Percentiles rank a stretch among this genome's conserved stretches.
Evolutionary conservation across 1,140 invertebrate species (phyloP).

Genomic region (Sitophilus oryzae): DNA sequence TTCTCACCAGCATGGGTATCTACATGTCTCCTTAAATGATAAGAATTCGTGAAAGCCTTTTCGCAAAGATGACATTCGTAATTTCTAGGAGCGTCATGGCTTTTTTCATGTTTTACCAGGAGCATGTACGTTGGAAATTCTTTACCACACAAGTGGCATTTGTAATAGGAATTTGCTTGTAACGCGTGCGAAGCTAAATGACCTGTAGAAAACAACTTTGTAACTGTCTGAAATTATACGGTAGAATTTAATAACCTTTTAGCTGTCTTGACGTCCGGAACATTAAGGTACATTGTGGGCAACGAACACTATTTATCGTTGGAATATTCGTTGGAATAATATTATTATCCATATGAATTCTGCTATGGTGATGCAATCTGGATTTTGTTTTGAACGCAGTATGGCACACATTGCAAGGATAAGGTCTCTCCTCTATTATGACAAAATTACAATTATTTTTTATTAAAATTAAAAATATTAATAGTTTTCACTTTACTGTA

Average conservation of each 20-base stretch:
- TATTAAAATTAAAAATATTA: background rate
- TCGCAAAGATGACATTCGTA: conserved; percentile 72
- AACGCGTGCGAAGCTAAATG: conserved; percentile 31
- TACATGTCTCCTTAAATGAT: conserved; percentile 34
- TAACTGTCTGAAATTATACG: background rate
- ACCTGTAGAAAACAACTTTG: conserved; percentile 2
- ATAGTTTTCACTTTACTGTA: too few species aligned
- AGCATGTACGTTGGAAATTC: conserved; percentile 29
- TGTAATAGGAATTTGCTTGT: conserved; percentile 27
- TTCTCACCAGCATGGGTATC: conserved; percentile 36
- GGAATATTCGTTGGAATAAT: background rate
- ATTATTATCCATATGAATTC: conserved; percentile 27
- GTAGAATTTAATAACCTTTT: conserved; percentile 5
- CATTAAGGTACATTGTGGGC: conserved; percentile 30
- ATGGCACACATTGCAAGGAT: conserved; percentile 32
- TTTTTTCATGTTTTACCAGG: conserved; percentile 32
- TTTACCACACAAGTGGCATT: conserved; percentile 33
- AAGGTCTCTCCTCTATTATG: conserved; percentile 32
- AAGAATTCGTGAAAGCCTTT: conserved; percentile 49
- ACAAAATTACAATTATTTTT: background rate
- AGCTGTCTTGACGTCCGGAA: conserved; percentile 32
- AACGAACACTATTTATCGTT: conserved; percentile 25
- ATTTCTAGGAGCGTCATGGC: conserved; percentile 70
- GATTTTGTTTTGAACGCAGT: conserved; percentile 36
- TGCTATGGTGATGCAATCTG: conserved; percentile 33